These are phyloP conservation scores for Dyspetes luteomarginatus DNA, from an alignment of 2,888 invertebrate genomes.

Conservation along the genomic window DNA sequence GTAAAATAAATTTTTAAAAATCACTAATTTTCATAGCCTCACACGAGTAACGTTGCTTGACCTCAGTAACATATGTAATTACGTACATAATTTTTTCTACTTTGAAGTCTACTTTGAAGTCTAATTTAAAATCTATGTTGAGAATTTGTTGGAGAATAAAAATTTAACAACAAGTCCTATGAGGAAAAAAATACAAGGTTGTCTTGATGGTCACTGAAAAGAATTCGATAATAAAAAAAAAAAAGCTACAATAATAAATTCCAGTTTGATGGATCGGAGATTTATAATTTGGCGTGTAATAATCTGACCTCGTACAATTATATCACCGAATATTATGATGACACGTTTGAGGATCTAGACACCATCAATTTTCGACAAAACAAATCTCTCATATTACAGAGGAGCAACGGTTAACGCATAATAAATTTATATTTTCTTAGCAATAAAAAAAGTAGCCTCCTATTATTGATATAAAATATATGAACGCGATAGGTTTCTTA, in stretches of 20 bases:
- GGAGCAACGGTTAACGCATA: conserved; percentile 7
- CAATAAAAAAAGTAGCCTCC: conserved; percentile 19
- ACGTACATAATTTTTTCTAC: too few relatives aligned
- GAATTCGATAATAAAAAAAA: conserved; percentile 12
- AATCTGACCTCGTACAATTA: conserved; percentile 23
- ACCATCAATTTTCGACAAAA: conserved; percentile 4
- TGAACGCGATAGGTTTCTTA: too few relatives aligned
- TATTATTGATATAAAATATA: not conserved
- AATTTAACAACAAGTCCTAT: not conserved
- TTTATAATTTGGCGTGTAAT: conserved; percentile 25
- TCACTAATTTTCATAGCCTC: too few relatives aligned
- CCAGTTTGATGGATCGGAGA: conserved; percentile 9
- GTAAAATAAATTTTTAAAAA: too few relatives aligned
- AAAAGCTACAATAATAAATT: not conserved
- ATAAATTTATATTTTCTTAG: conserved; percentile 35
- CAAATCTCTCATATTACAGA: conserved; percentile 16
- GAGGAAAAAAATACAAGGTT: not conserved
- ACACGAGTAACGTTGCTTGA: too few relatives aligned
- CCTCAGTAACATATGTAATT: too few relatives aligned
- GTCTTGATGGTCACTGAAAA: not conserved
- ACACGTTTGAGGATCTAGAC: conserved; percentile 1
- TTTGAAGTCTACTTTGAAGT: too few relatives aligned
- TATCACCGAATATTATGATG: conserved; percentile 13
- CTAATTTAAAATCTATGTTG: too few relatives aligned
- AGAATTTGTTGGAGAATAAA: not conserved